phyloP scores from a whole-genome alignment of 2,113 vertebrate genomes.

The Poecilia latipinna region DNA sequence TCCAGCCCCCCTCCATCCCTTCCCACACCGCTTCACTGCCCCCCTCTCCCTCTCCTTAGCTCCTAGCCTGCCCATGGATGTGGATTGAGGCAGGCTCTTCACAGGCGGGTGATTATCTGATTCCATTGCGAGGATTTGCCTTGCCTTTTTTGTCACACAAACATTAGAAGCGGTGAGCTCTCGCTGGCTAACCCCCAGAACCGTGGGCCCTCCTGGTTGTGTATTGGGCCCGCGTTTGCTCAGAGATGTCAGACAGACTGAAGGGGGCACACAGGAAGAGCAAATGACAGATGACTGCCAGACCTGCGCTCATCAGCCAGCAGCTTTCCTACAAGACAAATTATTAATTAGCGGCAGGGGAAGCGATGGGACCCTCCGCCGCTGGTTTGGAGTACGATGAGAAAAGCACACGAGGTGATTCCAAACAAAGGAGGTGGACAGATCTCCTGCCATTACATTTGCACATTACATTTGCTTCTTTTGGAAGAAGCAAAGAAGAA shows the following conservation, averaged over 20 bases:
- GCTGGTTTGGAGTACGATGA: neutral
- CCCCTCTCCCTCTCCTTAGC: too few relatives aligned
- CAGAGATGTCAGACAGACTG: constrained; percentile 84
- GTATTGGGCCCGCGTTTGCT: constrained; percentile 82
- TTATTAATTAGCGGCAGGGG: constrained; percentile 43
- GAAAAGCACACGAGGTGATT: neutral
- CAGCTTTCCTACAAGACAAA: constrained; percentile 16
- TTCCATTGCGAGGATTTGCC: constrained; percentile 87
- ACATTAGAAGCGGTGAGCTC: constrained; percentile 84
- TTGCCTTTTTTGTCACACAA: constrained; percentile 89
- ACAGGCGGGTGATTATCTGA: constrained; percentile 90
- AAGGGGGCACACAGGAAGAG: constrained; percentile 79
- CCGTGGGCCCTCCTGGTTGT: constrained; percentile 68
- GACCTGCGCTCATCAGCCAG: constrained; percentile 44
- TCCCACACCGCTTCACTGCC: constrained; percentile 4
- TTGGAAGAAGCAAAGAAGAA: neutral
- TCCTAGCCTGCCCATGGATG: constrained; percentile 72
- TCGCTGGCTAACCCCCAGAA: constrained; percentile 72
- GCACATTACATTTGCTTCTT: neutral
- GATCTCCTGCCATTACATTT: too few relatives aligned
- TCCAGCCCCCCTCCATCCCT: constrained; percentile 59
- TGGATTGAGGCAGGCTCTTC: constrained; percentile 91
- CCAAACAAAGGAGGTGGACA: neutral
- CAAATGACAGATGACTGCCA: constrained; percentile 80
- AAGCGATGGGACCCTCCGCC: neutral